Conservation (phyloP, 2,888 invertebrate genomes). For the Andrena flavipes region DNA sequence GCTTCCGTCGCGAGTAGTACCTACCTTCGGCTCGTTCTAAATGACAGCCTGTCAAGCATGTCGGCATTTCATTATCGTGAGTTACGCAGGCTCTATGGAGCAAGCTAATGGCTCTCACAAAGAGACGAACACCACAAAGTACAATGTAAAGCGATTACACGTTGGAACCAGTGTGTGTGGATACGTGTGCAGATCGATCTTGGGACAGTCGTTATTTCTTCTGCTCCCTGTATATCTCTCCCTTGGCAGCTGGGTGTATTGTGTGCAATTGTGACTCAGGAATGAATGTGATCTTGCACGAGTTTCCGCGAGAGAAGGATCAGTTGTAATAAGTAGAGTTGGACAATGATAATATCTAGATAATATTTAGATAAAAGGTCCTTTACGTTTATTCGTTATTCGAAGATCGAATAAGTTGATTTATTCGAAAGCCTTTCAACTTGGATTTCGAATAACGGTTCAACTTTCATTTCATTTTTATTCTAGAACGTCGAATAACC, state of each 20-base stretch:
- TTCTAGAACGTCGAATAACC: too few species aligned
- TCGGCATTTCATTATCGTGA: conserved; percentile 66
- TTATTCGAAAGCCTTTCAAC: too few species aligned
- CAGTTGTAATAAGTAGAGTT: too few species aligned
- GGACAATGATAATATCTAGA: too few species aligned
- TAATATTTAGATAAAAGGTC: too few species aligned
- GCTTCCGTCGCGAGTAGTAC: conserved; percentile 8
- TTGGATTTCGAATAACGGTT: too few species aligned
- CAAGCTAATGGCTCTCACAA: conserved; percentile 58
- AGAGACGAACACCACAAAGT: conserved; percentile 41
- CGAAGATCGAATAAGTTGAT: too few species aligned
- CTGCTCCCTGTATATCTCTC: background rate
- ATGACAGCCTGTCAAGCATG: conserved; percentile 63
- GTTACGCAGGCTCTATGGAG: conserved; percentile 22
- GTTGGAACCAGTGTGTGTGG: background rate
- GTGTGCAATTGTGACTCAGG: background rate
- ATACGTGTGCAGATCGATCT: background rate
- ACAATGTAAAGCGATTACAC: conserved; percentile 49
- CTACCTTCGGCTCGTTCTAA: conserved; percentile 45
- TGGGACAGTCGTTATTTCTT: conserved; percentile 31
- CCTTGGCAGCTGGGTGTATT: background rate
- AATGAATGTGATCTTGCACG: conserved; percentile 8
- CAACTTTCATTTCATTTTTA: too few species aligned
- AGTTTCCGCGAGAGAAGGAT: background rate
- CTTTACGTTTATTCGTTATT: too few species aligned